Evolutionary conservation across 2,888 invertebrate genomes (phyloP), one percentile per base, ranked within the genome.

Genomic region (Sialis fuliginosa): DNA sequence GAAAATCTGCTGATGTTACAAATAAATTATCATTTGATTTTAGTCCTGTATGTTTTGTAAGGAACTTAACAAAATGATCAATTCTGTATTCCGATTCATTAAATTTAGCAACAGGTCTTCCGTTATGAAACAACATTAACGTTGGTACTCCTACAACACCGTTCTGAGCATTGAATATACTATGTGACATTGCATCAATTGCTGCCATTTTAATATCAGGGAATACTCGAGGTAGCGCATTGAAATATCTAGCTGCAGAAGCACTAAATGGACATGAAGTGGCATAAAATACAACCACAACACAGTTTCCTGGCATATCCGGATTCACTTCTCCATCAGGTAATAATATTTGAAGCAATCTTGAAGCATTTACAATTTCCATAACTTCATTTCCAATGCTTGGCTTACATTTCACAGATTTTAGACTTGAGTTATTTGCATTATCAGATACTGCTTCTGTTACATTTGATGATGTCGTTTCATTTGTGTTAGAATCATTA

Each of bases 131-230:
- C 52, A 95, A 70, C 67, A 92, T 75, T 33, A 92, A 61, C 4
- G 90, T 88, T 6, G 93, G 93, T 37, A 93, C 81, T 12, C 90
- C 91, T 6, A 90, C 81, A 49, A 92, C 85, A 7, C 92, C 92
- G 64, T 87, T 90, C 55, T 90, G 87, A 0, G 90, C 86, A 65
- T 90, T 92, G 44, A 90, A 85, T 50, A 83, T 77, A 58, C 81
- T 80, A 57, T 84, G 79, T 59, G 79, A 79, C 54, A 85, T 74
- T 2, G 92, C 90, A 70, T 97, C 92, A 12, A 96, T 77, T 3
- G 88, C 95, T 7, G 90, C 82, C 62, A 92, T 77, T 65, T 84
- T 83, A 1, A 97, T 71, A 55, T 81, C 79, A 1, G 91, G 89
- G 65, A 87, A 96, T 4, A 84, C 79, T 57, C 88, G 71, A 1